These are phyloP conservation scores for Mesitornis unicolor DNA, from an alignment of 2,113 vertebrate genomes.

Conservation along the genomic window DNA sequence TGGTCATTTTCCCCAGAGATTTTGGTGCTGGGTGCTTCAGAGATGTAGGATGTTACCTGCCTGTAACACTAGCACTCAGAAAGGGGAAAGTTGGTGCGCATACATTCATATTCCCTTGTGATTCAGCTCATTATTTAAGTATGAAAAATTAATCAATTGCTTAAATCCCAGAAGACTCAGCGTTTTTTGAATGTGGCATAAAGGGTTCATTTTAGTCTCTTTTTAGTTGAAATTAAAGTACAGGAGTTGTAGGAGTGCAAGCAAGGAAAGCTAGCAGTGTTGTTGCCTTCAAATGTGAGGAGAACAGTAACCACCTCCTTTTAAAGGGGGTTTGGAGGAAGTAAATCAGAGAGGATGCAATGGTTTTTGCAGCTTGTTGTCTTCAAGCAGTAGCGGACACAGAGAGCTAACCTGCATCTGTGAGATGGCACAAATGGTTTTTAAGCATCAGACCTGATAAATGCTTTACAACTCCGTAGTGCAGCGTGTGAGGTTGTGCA, in stretches of 20 bases:
- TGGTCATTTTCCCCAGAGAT: accelerated
- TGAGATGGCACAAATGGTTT: background rate
- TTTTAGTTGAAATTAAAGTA: background rate
- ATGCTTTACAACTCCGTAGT: background rate
- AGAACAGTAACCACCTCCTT: background rate
- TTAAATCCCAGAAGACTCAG: background rate
- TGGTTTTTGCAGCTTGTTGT: background rate
- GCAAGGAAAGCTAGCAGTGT: background rate
- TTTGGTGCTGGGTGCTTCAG: background rate
- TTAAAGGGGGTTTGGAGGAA: background rate
- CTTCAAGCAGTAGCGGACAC: background rate
- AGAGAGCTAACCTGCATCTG: background rate
- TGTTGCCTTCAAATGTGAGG: background rate
- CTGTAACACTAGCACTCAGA: accelerated
- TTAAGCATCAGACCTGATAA: background rate
- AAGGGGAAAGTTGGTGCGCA: accelerated
- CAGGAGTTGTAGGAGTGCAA: background rate
- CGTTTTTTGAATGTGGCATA: background rate
- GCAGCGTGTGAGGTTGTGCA: background rate
- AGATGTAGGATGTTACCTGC: accelerated
- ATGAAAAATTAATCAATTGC: background rate
- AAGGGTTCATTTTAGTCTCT: background rate
- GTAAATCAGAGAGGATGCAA: background rate
- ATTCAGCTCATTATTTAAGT: background rate
- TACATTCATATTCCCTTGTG: accelerated